Evolutionary conservation across 2,113 vertebrate species (phyloP).

Genomic region (Grantiella picta): DNA sequence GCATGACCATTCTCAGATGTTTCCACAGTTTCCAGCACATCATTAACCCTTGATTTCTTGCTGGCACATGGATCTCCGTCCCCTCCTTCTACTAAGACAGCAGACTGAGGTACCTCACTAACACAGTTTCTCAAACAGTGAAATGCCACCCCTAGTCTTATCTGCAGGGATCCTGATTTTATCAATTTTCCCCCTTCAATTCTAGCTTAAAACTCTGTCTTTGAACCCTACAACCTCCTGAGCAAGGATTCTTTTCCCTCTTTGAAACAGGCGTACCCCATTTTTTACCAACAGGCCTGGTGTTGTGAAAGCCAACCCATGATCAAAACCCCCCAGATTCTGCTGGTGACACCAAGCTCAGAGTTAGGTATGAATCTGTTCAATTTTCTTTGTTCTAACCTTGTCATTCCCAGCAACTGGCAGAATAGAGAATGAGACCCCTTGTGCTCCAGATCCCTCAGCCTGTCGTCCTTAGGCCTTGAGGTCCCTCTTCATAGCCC

Average conservation of each 20-base stretch:
- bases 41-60: neutral
- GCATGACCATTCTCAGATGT: neutral
- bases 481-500: too few species aligned
- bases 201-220: neutral
- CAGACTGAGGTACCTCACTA: neutral
- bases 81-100: neutral
- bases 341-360: neutral
- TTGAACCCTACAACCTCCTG: neutral
- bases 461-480: neutral
- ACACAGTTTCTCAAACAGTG: neutral
- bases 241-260: neutral
- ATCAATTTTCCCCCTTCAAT: neutral
- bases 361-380: neutral
- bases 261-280: neutral
- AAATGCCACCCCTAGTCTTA: neutral
- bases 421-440: neutral
- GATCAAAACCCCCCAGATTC: neutral
- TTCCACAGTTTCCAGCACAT: neutral
- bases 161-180: neutral
- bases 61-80: neutral
- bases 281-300: neutral
- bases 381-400: neutral
- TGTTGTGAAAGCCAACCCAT: neutral
- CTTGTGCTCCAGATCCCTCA: neutral
- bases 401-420: neutral